Conservation (phyloP, 2,113 vertebrate genomes). For the Gnathochromis pfefferi region DNA sequence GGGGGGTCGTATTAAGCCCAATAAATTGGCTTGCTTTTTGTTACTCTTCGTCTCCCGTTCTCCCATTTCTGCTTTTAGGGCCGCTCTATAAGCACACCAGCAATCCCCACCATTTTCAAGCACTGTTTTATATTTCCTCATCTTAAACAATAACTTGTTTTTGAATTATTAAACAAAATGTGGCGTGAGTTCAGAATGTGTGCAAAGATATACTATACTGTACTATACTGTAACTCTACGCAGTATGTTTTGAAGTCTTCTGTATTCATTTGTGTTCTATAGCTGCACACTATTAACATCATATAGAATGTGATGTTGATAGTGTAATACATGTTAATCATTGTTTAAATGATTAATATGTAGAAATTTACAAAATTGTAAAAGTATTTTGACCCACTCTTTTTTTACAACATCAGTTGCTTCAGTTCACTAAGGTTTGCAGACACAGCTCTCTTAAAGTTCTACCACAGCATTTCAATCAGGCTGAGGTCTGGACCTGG, state of each 20-base stretch:
- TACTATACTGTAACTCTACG: not conserved
- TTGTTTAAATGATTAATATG: not conserved
- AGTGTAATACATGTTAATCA: not conserved
- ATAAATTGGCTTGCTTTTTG: not conserved
- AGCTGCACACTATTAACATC: not conserved
- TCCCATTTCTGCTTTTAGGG: not conserved
- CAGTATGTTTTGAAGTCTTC: not conserved
- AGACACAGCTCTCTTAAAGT: not conserved
- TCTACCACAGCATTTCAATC: not conserved
- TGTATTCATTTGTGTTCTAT: not conserved
- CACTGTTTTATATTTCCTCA: not conserved
- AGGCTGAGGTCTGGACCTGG: not conserved
- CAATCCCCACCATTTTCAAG: not conserved
- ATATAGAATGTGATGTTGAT: not conserved
- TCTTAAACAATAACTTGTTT: not conserved
- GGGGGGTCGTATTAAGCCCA: not conserved
- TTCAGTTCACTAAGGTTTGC: not conserved
- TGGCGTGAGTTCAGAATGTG: not conserved
- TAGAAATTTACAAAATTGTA: not conserved
- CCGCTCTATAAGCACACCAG: rapidly evolving
- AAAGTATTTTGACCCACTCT: not conserved
- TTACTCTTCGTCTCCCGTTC: rapidly evolving
- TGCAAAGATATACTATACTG: not conserved
- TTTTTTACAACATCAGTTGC: not conserved
- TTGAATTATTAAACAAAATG: not conserved